Base-by-base conservation (phyloP, 2,888 invertebrate genomes). In the Pediacus dermestoides region DNA sequence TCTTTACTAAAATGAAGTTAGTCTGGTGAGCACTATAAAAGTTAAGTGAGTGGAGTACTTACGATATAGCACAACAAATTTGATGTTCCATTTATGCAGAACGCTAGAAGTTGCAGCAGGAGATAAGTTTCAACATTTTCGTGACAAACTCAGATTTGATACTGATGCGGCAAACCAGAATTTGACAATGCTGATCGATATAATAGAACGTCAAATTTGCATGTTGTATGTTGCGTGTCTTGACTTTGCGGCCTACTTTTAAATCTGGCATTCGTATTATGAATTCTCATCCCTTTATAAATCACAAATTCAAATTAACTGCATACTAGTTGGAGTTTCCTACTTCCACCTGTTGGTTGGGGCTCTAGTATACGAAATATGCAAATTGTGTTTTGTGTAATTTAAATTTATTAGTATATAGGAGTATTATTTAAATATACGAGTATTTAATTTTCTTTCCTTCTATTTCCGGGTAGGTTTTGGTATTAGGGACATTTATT, bases 161-260 rank as follows among this genome's bases (percentile, higher is more conserved):
- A 23, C 10, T 13, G 28, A 28, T 28, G 28, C 28, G 28, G 28
- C 28, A 7, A 28, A 28, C 28, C 10, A 13, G n/a, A 28, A 13
- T 28, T 28, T 28, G 28, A 28, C 28, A 28, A 28, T 11, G 14
- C n/a, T 7, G 10, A 28, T 28, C 28, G 28, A 28, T 28, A 3
- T 3, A 23, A 23, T n/a, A 28, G 12, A 28, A 10, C 7, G 11
- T 28, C 11, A 28, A 14, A 28, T 28, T 28, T 28, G 28, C 28
- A 28, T 28, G 28, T 28, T 13, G 23, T 23, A 9, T 7, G 28
- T 28, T 28, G 28, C 28, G 28, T 28, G 28, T 28, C 14, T 10
- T 28, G 21, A 7, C 6, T 18, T 28, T 28, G 28, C 28, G 28
- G 28, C 28, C 28, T 28, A 28, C 28, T 9, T 28, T 28, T 3